A percentile compares a stretch with the other conserved stretches of the same genome.
Conservation (phyloP, 2,113 vertebrate genomes). For the Tinamus guttatus region DNA sequence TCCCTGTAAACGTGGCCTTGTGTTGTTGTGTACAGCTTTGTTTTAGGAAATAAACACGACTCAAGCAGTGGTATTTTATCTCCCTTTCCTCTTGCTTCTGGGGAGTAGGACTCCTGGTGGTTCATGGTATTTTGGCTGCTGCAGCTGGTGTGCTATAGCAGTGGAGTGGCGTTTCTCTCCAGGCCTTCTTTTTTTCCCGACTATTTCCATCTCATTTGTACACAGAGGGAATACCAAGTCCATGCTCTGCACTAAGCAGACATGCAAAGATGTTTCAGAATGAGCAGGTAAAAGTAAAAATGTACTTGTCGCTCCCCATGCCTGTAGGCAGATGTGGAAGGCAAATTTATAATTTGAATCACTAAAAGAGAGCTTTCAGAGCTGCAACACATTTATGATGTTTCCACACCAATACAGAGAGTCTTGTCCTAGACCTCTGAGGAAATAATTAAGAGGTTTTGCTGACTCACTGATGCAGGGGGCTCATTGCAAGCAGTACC, state of each 20-base stretch:
- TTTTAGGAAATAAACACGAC: not conserved
- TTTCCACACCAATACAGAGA: not conserved
- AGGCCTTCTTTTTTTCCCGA: not conserved
- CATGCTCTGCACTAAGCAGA: not conserved
- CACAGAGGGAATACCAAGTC: not conserved
- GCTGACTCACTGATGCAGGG: not conserved
- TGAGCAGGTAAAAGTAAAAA: not conserved
- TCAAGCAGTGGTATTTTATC: not conserved
- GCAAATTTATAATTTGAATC: not conserved
- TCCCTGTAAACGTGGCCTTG: not conserved
- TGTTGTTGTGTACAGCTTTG: not conserved
- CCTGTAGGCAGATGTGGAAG: not conserved
- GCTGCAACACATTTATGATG: not conserved
- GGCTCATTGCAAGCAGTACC: not conserved
- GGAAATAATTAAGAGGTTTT: not conserved
- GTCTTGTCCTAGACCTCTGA: not conserved
- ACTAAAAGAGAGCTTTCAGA: not conserved
- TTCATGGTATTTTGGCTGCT: not conserved
- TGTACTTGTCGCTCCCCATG: not conserved
- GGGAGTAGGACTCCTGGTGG: not conserved
- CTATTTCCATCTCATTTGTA: not conserved
- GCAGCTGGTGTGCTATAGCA: not conserved
- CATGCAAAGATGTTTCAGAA: not conserved
- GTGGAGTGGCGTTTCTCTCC: not conserved
- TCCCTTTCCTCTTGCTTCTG: not conserved